Evolutionary conservation across 2,113 vertebrate species (phyloP).

Genomic region (Neolamprologus ventralis): DNA sequence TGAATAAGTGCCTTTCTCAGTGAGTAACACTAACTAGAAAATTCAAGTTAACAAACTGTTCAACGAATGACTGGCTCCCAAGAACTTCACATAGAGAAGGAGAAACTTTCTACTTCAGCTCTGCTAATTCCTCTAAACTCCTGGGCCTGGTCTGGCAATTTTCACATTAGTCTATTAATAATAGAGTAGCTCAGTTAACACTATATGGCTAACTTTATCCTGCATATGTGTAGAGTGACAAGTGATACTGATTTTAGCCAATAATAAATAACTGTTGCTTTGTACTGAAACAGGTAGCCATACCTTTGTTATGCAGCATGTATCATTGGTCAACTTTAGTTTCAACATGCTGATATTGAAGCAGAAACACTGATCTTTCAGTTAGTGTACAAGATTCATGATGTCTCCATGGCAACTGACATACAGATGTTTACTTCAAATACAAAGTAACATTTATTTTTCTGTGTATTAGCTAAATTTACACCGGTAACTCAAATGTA

Average conservation of each 20-base stretch:
- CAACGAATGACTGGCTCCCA: neutral
- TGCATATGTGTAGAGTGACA: neutral
- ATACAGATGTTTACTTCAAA: neutral
- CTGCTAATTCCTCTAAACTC: neutral
- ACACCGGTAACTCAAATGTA: neutral
- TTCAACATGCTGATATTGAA: neutral
- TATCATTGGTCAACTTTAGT: neutral
- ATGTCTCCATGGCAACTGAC: neutral
- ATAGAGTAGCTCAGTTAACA: neutral
- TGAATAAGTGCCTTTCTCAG: neutral
- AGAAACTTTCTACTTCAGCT: neutral
- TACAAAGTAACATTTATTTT: neutral
- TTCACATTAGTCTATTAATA: neutral
- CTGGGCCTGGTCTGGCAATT: neutral
- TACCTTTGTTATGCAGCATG: neutral
- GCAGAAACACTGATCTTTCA: neutral
- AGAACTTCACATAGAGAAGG: neutral
- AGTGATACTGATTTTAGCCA: neutral
- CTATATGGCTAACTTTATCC: neutral
- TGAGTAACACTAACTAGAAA: neutral
- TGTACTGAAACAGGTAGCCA: neutral
- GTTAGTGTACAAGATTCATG: neutral
- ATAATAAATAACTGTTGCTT: neutral
- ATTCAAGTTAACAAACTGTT: neutral
- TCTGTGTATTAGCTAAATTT: neutral